Evolutionary conservation across 1,140 invertebrate species (phyloP).

Genomic region (Venustaconcha ellipsiformis): DNA sequence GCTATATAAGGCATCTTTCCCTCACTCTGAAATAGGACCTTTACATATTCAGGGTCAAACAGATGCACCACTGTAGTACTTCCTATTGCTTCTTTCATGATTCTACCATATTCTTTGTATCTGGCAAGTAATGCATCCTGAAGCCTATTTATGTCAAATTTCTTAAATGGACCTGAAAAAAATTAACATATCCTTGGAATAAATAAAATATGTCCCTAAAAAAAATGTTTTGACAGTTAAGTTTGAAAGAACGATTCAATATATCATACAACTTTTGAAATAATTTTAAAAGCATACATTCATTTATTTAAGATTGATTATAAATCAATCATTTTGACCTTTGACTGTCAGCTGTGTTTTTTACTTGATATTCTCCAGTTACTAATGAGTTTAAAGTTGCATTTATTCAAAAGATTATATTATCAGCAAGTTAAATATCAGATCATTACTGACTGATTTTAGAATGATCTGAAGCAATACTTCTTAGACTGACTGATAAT

Average conservation of each 20-base stretch:
- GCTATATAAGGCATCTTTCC: conserved; percentile 70
- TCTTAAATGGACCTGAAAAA: conserved; percentile 47
- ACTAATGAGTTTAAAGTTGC: not conserved
- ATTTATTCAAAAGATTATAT: not conserved
- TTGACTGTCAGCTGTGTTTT: too few species aligned
- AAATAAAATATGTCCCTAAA: not conserved
- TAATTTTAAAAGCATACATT: too few species aligned
- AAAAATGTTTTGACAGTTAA: too few species aligned
- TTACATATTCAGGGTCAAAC: conserved; percentile 70
- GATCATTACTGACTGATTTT: not conserved
- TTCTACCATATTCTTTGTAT: conserved; percentile 62
- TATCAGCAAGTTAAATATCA: not conserved
- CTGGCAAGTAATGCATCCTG: conserved; percentile 50
- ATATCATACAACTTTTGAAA: too few species aligned
- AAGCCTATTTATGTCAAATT: conserved; percentile 42
- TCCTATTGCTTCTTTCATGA: conserved; percentile 63
- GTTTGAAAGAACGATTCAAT: too few species aligned
- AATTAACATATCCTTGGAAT: not conserved
- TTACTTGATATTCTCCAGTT: too few species aligned
- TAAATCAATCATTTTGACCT: too few species aligned
- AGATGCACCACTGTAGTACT: conserved; percentile 67
- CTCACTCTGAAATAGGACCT: conserved; percentile 67
- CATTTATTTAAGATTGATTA: too few species aligned
- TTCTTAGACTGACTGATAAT: too few species aligned
- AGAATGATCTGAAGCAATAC: too few species aligned